Evolutionary conservation across 2,113 vertebrate species (phyloP), one percentile per base, ranked within the genome.

Genomic region (Lanius ludovicianus): DNA sequence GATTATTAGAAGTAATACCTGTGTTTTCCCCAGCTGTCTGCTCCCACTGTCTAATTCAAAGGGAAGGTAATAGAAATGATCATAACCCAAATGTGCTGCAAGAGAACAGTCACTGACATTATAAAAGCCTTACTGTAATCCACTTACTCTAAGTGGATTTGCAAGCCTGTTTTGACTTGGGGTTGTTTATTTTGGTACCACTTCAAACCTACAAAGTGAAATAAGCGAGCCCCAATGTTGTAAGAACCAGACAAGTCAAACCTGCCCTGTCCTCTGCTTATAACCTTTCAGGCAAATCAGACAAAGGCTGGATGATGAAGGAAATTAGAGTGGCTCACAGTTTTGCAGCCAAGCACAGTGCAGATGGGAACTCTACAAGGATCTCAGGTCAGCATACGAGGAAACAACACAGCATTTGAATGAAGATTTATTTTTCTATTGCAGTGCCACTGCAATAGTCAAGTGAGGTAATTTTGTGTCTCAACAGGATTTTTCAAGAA

Each of bases 131-230:
- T 22, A 5, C 63, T 79, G 52, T 90, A 92, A 95, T 90, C 85
- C 79, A 88, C 83, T 95, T 83, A 78, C 5, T 41, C 11, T 76
- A 80, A 93, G 52, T 92, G 78, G 74, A 95, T 92, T 93, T 94
- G 19, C 56, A 68, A 75, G 74, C 47, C 37, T 84, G 13, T 63
- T 84, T 49, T 80, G 73, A 64, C 47, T 81, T 42, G 28, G 33
- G 70, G 71, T 79, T 80, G 50, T 65, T 74, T 39, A 44, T 92
- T 47, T 78, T 75, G 41, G 55, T 55, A 10, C 63, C 67, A 33
- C 14, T 16, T 17, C 46, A 41, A 47, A 33, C 53, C 74, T 33
- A 70, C 7, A 11, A 59, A 50, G 15, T 31, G 35, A 77, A 63
- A 37, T 25, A 10, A 69, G 55, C 0, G 12, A 89, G 10, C 39